Evolutionary conservation across 2,113 vertebrate species (phyloP), one percentile per base, ranked within the genome.

Genomic region (Pedionomus torquatus): DNA sequence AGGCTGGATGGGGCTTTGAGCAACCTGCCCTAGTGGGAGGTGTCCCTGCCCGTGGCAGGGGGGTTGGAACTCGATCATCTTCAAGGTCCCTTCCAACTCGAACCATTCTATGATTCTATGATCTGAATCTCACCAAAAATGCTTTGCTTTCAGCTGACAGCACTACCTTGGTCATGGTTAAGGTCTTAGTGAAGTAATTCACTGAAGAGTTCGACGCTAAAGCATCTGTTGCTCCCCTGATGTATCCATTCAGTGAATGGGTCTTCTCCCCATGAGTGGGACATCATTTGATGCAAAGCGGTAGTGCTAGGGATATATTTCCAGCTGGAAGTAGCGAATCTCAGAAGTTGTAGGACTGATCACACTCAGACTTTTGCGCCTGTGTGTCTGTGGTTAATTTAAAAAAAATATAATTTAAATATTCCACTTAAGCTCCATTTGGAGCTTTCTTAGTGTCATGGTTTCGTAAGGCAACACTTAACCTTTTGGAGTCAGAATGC

Each of bases 191-290:
- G 88, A 83, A 76, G 10, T 11, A 17, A 26, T 30, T 87, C 55
- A 28, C 58, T 81, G 2, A 51, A 39, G 41, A 80, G 49, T 5
- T 4, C 1, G 37, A n/a, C 41, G 4, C 58, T 46, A 19, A 37
- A 30, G 75, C 66, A 46, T 14, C 83, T 39, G 49, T 72, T 24
- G 7, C 75, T 93, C 51, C 71, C 7, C 0, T 20, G 10, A 46
- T 46, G 28, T 83, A 46, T 96, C 96, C 96, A 78, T 96, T 96
- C 96, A 81, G 35, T 88, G 92, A 96, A 94, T 92, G 96, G 85
- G 71, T 68, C 82, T 90, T 88, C 75, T 63, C 46, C 70, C 71
- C 35, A 75, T 13, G 15, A 1, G 33, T 4, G 16, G 70, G 87
- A 85, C 83, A 70, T 74, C 4, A 0, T 41, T 61, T 60, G 87